phyloP scores from a whole-genome alignment of 2,888 invertebrate species.

The Augochlorella aurata region DNA sequence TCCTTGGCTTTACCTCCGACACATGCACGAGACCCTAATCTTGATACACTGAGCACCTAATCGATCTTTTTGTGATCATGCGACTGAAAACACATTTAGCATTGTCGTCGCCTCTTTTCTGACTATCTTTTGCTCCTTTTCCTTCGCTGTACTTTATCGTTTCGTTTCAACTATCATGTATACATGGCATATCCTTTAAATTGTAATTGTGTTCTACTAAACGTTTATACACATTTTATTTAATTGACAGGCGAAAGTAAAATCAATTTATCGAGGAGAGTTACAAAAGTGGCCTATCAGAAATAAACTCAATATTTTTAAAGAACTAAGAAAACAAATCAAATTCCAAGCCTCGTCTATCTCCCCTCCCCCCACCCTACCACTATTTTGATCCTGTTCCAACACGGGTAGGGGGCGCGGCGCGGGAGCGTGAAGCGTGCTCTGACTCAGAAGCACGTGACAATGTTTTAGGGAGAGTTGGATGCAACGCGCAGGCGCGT shows the following conservation, averaged over 20 bases:
- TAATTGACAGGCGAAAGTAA: neutral
- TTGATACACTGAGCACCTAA: neutral
- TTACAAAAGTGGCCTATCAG: neutral
- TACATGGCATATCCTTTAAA: no score
- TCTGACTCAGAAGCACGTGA: conserved; percentile 68
- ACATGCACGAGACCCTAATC: neutral
- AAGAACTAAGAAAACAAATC: no score
- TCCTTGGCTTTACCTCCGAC: neutral
- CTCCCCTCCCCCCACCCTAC: neutral
- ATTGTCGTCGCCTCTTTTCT: neutral
- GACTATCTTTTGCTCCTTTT: neutral
- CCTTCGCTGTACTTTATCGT: neutral
- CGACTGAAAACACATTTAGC: neutral
- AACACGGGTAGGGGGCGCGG: neutral
- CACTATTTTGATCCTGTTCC: conserved; percentile 7
- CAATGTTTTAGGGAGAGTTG: conserved; percentile 68
- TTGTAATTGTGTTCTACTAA: neutral
- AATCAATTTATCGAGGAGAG: neutral
- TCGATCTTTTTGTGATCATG: neutral
- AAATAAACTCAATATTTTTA: no score
- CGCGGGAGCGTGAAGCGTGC: conserved; percentile 22
- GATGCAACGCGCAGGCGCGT: conserved; percentile 46
- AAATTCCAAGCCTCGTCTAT: neutral
- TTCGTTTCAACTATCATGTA: neutral
- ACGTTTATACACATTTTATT: neutral